phyloP scores from a whole-genome alignment of 2,888 invertebrate species.

The Andrena chrysosceles region DNA sequence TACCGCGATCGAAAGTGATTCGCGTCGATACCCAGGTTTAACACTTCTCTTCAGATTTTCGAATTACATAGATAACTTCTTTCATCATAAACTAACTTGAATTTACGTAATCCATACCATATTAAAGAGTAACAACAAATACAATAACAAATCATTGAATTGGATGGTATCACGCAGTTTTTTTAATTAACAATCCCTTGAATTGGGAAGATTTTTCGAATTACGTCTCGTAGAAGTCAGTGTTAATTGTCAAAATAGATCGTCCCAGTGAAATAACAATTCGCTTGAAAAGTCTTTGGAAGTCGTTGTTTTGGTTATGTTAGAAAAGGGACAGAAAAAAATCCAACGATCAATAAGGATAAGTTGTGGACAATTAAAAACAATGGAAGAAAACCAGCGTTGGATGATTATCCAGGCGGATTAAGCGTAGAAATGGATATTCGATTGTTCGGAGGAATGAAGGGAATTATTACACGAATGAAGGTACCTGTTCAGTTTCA shows the following conservation, averaged over 20 bases:
- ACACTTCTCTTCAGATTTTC: background rate
- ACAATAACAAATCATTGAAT: conserved; percentile 3
- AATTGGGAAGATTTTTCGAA: background rate
- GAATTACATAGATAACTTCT: background rate
- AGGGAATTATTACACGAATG: conserved; percentile 69
- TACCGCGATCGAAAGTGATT: background rate
- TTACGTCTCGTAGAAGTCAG: background rate
- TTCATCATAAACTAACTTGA: background rate
- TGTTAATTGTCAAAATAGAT: background rate
- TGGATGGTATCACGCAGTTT: background rate
- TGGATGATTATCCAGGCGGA: background rate
- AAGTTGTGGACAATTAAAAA: background rate
- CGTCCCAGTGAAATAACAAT: background rate
- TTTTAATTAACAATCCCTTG: background rate
- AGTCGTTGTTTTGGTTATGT: conserved; percentile 40
- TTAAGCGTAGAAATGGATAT: background rate
- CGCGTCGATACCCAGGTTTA: background rate
- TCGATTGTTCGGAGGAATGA: background rate
- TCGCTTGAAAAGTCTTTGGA: conserved; percentile 6
- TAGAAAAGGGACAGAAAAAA: conserved; percentile 12
- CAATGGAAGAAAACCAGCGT: background rate
- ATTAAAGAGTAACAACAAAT: background rate
- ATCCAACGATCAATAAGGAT: background rate
- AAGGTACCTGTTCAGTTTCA: conserved; percentile 89
- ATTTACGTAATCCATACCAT: conserved; percentile 5